phyloP scores from a whole-genome alignment of 1,140 invertebrate species.

The Akabosia matsudoensis region DNA sequence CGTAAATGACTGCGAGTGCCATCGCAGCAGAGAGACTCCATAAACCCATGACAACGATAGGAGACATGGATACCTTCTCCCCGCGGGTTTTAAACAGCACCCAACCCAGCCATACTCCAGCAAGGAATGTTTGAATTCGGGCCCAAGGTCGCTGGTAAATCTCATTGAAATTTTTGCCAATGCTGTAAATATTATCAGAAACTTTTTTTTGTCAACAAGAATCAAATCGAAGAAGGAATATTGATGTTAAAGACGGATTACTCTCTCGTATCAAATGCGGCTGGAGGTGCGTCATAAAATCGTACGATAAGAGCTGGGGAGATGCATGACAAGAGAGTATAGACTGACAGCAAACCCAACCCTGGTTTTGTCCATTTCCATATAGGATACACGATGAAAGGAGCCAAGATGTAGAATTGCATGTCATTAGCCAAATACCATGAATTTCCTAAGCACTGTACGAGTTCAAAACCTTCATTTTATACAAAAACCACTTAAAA shows the following conservation, averaged over 20 bases:
- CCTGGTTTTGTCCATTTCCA: conserved; percentile 65
- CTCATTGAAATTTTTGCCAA: conserved; percentile 21
- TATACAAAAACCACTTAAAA: too few species aligned
- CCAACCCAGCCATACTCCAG: conserved; percentile 60
- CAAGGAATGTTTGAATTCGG: conserved; percentile 57
- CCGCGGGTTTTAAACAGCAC: conserved; percentile 41
- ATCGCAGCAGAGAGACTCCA: conserved; percentile 29
- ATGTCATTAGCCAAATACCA: conserved; percentile 82
- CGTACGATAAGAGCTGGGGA: conserved; percentile 65
- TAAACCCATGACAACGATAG: conserved; percentile 7
- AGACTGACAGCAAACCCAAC: conserved; percentile 55
- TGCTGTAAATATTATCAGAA: too few species aligned
- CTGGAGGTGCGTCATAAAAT: conserved; percentile 51
- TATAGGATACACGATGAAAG: conserved; percentile 64
- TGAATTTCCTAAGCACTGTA: too few species aligned
- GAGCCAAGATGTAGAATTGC: conserved; percentile 68
- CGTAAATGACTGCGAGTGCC: not conserved
- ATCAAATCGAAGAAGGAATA: too few species aligned
- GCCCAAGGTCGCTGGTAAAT: conserved; percentile 41
- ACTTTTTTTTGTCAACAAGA: too few species aligned
- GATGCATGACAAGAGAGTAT: conserved; percentile 57
- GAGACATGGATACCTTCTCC: not conserved
- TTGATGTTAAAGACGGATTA: too few species aligned
- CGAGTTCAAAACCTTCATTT: too few species aligned
- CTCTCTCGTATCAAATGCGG: too few species aligned